Evolutionary conservation across 64 coral and sea anemone genomes (phyloP), one percentile per base, ranked within the genome.

Genomic region (Pocillopora damicornis): DNA sequence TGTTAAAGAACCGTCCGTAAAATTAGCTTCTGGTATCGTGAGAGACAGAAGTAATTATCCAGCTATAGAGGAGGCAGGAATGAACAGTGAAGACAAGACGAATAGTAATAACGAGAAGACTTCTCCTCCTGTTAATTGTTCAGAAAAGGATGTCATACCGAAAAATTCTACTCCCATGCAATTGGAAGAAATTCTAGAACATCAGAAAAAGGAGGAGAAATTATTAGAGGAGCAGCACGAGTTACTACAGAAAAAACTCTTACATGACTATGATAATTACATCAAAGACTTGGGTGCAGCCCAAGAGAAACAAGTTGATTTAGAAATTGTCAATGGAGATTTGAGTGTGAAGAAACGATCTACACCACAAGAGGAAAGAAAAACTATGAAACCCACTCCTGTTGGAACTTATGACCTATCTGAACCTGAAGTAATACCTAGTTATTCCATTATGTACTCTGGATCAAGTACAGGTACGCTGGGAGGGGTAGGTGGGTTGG

Each of bases 171-270:
- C 91, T 0, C 25, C 83, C 0, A 76, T 79, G 23, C 60, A 93
- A 18, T 72, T 97, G 5, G 86, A 93, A 23, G 20, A 80, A 26
- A 93, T 97, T 73, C 25, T 97, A 16, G 63, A 82, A 22, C 87
- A 97, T 60, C 94, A 97, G 73, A 89, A 83, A 15, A 89, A 61
- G 37, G 91, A 97, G 72, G 88, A 97, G 74, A 69, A 62, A 11
- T 64, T 97, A 16, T 60, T 97, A 26, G 82, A 90, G 74, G 91
- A 97, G 73, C 94, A 96, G 23, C 94, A 96, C 22, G 88, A 82
- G 25, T 81, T 96, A 26, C 79, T 96, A 36, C 88, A 96, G 75
- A 90, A 81, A 62, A 96, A 93, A 37, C 78, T 96, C 11, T 38
- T 93, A 17, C 91, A 81, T 79, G 91, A 93, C 37, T 87, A 96